Evolutionary conservation across 2,888 invertebrate genomes (phyloP).

Genomic region (Siphlonurus alternatus): DNA sequence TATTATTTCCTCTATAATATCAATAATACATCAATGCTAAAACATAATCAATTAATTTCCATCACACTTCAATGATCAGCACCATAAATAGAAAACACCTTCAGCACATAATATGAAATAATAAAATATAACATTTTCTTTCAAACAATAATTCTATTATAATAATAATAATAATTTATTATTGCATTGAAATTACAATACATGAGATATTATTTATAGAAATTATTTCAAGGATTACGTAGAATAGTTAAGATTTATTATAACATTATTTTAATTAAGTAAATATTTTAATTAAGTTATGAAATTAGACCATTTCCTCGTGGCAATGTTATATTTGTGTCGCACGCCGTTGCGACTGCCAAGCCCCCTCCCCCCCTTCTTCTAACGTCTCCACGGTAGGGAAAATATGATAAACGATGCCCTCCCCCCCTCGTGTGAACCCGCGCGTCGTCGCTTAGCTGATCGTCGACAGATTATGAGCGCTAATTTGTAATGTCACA

Average conservation of each 20-base stretch:
- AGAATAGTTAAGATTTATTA: background rate
- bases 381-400: no score
- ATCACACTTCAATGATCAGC: background rate
- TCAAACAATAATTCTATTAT: background rate
- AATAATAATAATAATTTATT: no score
- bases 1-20: no score
- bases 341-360: no score
- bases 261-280: no score
- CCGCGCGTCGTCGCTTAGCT: background rate
- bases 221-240: background rate
- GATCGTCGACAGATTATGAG: slow-evolving; percentile 2
- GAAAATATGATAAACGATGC: background rate
- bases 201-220: background rate
- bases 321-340: no score
- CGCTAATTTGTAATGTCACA: slow-evolving; percentile 2
- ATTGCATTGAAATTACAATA: no score
- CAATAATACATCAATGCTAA: background rate
- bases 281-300: background rate
- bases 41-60: background rate
- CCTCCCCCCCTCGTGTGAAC: background rate
- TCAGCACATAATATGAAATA: no score
- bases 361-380: no score
- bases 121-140: background rate
- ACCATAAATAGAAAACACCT: background rate
- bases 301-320: background rate